Conservation (phyloP, 1,140 invertebrate species). For the Phymastichus coffea region DNA sequence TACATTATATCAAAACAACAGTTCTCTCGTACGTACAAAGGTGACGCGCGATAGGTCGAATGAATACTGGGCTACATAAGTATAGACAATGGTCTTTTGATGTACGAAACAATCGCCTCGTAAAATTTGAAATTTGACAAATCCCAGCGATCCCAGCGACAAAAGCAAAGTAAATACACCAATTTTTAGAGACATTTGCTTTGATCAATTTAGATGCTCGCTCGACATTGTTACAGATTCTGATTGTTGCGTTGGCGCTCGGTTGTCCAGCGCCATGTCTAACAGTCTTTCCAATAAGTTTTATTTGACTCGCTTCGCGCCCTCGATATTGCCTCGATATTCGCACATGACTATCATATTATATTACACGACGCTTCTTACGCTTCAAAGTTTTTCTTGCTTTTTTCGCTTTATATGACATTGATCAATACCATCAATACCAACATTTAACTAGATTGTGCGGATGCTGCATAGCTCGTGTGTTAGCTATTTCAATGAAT, state of each 20-base stretch:
- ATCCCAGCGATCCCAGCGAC: constrained; percentile 19
- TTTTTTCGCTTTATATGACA: no score
- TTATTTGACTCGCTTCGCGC: no score
- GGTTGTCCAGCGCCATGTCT: constrained; percentile 6
- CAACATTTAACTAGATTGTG: constrained; percentile 1
- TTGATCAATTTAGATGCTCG: constrained; percentile 9
- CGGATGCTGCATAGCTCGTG: background rate
- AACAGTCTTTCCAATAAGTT: no score
- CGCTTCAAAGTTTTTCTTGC: no score
- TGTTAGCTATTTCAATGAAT: no score
- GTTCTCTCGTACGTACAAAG: constrained; percentile 30
- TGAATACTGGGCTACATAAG: background rate
- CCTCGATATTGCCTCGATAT: no score
- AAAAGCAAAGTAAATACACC: constrained; percentile 2
- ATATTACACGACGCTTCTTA: no score
- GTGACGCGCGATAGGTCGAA: constrained; percentile 22
- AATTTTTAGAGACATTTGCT: background rate
- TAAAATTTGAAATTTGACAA: constrained; percentile 35
- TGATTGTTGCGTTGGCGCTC: constrained; percentile 8
- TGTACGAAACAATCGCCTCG: constrained; percentile 24
- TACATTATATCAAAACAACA: constrained; percentile 54
- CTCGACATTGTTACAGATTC: constrained; percentile 17
- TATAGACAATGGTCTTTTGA: background rate
- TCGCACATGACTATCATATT: no score
- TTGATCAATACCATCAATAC: background rate